Evolutionary conservation across 1,140 invertebrate genomes (phyloP), one percentile per base, ranked within the genome.

Genomic region (Drosophila simulans): DNA sequence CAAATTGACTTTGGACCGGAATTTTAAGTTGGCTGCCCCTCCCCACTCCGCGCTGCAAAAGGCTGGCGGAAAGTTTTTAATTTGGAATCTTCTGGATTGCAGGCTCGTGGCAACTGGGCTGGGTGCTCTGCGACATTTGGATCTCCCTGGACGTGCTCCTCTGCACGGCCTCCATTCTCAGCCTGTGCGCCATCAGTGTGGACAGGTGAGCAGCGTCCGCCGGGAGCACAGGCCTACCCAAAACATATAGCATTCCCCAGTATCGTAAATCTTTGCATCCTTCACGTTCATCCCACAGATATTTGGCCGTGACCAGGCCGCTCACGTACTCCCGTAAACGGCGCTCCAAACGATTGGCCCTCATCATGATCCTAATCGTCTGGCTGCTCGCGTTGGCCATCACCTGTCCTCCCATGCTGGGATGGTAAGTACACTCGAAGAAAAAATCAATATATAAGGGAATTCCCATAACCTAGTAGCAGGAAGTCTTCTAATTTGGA

Each of bases 111-210:
- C 94, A 95, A 77, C 94, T 97, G 1, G 96, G 96, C 22, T 94
- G 94, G 93, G 93, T 96, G 2, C 93, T 97, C 27, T 98, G 97
- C 91, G 96, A 97, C 84, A 95, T 98, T 56, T 99, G 97, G 98
- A 95, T 98, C 45, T 98, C 97, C 1, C 94, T 98, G 85, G 98
- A 99, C 90, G 97, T 99, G 42, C 94, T 98, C 4, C 95, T 98
- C 2, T 98, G 98, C 92, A 99, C 98, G 3, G 95, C 97, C 64
- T 95, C 96, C 74, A 95, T 97, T 90, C 93, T 97, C 52, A 95
- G 95, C 88, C 92, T 97, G 90, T 96, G 95, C 93, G 95, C 97
- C 88, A 97, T 97, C 86, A 97, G 96, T 64, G 94, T 98, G 31
- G 97, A 98, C 64, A 68, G 64, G 64, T 68, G 59, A 68, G 64